Base-by-base conservation (phyloP, 2,888 invertebrate species). In the Andrena praecox region DNA sequence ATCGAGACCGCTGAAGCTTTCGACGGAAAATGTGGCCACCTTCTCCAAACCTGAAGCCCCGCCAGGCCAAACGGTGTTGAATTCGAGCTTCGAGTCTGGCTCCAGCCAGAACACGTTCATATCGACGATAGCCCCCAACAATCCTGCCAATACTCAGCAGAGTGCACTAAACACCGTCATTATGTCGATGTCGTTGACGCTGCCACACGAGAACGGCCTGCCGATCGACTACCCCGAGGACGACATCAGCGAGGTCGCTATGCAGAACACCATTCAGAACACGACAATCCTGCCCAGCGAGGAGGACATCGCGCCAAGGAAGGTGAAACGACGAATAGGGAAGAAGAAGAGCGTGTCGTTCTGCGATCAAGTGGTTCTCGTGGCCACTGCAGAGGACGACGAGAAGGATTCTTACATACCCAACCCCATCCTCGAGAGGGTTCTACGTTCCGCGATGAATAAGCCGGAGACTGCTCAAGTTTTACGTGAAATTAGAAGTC, bases 341-440 rank as follows among this genome's bases (percentile, higher is more conserved):
- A 98, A 98, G 92, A 98, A 98, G 95, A 99, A 99, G 94, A 98
- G 98, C 77, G 99, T 99, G 4, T 98, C 98, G 0, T 99, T 99
- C 94, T 98, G 98, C 91, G 98, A 98, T 93, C 98, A 98, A 94
- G 98, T 99, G 0, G 98, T 98, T 82, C 94, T 98, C 75, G 98
- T 98, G 12, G 98, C 98, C 4, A 98, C 98, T 0, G 98, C 98
- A 0, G 98, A 98, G 90, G 98, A 98, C 89, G 97, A 98, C 91
- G 98, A 98, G 94, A 97, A 97, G 82, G 98, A 98, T 84, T 97
- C 97, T 88, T 98, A 98, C 91, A 98, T 98, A 90, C 98, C 98
- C 0, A 98, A 98, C 94, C 98, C 98, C 0, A 98, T 98, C 78
- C 94, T 98, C 86, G 98, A 98, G 93, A 95, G 98, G 77, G 98